phyloP scores from a whole-genome alignment of 2,797 vertebrate species.

The Malacoctenus gilli region DNA sequence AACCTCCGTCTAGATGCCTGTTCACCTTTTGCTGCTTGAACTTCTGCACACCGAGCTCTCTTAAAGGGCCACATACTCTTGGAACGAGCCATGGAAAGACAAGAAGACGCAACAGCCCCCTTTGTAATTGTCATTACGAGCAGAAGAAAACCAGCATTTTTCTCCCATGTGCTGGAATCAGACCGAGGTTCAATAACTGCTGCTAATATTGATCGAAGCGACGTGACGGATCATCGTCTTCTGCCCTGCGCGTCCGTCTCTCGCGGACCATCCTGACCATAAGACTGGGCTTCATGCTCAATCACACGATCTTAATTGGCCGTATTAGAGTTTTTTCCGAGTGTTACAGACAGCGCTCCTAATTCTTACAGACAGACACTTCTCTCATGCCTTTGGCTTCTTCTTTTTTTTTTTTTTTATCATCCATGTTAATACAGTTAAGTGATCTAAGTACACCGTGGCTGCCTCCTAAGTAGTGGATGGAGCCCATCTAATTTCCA shows the following conservation, averaged over 20 bases:
- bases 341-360: slow-evolving; percentile 30
- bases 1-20: no score
- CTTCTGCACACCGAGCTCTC: no score
- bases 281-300: slow-evolving; percentile 20
- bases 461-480: slow-evolving; percentile 7
- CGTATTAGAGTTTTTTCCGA: slow-evolving; percentile 21
- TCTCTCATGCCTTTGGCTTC: slow-evolving; percentile 19
- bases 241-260: slow-evolving; percentile 10
- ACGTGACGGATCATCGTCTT: slow-evolving; percentile 14
- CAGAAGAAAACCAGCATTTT: no score
- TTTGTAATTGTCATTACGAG: no score
- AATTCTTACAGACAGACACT: slow-evolving; percentile 34
- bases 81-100: no score
- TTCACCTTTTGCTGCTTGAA: no score
- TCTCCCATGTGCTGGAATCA: no score
- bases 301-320: slow-evolving; percentile 49
- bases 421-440: slow-evolving; percentile 28
- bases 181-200: background rate
- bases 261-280: slow-evolving; percentile 10
- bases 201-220: slow-evolving; percentile 9
- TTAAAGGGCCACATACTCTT: no score
- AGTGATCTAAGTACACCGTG: slow-evolving; percentile 17
- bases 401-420: slow-evolving; percentile 12
- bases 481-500: slow-evolving; percentile 22
- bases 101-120: no score